Base-by-base conservation (phyloP, 2,888 invertebrate species). In the Mythimna impura region DNA sequence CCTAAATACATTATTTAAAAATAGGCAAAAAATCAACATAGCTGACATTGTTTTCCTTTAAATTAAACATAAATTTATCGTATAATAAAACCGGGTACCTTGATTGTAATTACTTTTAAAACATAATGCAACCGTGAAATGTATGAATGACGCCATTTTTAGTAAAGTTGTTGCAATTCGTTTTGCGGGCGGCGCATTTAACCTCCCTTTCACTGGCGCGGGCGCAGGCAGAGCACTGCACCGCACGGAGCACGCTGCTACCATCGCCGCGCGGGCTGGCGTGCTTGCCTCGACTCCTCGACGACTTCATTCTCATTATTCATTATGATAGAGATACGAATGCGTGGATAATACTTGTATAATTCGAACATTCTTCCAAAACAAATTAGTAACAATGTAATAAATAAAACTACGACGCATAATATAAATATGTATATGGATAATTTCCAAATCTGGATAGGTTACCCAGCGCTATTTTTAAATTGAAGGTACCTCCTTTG, bases 121-220 rank as follows among this genome's bases (percentile, higher is more conserved):
- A 89, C 89, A 91, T 92, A 94, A 93, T 92, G 92, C 90, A 93
- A 94, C 91, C 91, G 90, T 92, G 90, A 94, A 94, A 91, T 92
- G 90, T 93, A 93, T 93, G 91, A 95, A 93, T 95, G 94, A 95
- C 94, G 95, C 95, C 95, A 96, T 95, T 95, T 94, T 95, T 95
- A 93, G 94, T 93, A 89, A 91, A 92, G 94, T 95, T 95, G 94
- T 91, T 85, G 93, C 94, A 95, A 95, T 94, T 93, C 90, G 90
- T 93, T 91, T 94, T 93, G 91, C 89, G 88, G 89, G 90, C 91
- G 90, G 91, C 90, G 88, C 85, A 88, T 92, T 93, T 94, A 95
- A 94, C 94, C 95, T 95, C 92, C 95, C 95, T 96, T 95, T 96
- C 95, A 96, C 96, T 87, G 86, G 86, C 87, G 88, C 90, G 76